phyloP scores from a whole-genome alignment of 1,140 invertebrate genomes.

The Anoplolepis gracilipes region DNA sequence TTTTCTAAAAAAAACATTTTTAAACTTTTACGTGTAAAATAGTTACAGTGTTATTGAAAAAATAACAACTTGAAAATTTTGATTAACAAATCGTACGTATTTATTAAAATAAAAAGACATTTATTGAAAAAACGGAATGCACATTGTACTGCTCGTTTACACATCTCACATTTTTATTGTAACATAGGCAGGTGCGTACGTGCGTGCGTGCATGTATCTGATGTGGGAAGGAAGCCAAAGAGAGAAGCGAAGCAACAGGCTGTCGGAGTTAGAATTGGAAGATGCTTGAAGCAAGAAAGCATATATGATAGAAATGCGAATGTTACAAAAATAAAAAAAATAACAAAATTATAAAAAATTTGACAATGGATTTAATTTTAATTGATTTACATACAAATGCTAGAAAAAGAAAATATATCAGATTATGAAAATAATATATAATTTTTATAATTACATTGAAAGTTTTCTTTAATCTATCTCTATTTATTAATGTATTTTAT shows the following conservation, averaged over 20 bases:
- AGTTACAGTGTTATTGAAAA: background rate
- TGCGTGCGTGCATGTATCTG: conserved; percentile 52
- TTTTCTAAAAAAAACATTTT: background rate
- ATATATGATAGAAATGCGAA: background rate
- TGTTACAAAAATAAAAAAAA: background rate
- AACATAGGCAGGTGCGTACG: conserved; percentile 39
- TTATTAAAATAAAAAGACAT: background rate
- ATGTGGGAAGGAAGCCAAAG: conserved; percentile 74
- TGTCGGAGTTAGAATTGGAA: conserved; percentile 63
- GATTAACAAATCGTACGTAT: background rate
- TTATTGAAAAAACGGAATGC: background rate
- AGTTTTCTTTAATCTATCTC: background rate
- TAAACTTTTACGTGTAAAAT: background rate
- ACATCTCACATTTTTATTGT: conserved; percentile 61
- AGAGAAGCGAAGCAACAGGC: conserved; percentile 75
- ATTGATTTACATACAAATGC: background rate
- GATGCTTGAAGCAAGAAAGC: conserved; percentile 37
- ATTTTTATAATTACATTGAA: background rate
- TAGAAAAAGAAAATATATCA: background rate
- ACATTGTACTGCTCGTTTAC: conserved; percentile 31
- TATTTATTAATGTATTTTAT: background rate
- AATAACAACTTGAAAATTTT: background rate
- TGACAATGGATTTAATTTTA: background rate
- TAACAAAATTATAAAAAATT: background rate
- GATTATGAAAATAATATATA: background rate